Evolutionary conservation across 92 coral and sea anemone species (phyloP), one percentile per base, ranked within the genome.

Genomic region (Porites rus): DNA sequence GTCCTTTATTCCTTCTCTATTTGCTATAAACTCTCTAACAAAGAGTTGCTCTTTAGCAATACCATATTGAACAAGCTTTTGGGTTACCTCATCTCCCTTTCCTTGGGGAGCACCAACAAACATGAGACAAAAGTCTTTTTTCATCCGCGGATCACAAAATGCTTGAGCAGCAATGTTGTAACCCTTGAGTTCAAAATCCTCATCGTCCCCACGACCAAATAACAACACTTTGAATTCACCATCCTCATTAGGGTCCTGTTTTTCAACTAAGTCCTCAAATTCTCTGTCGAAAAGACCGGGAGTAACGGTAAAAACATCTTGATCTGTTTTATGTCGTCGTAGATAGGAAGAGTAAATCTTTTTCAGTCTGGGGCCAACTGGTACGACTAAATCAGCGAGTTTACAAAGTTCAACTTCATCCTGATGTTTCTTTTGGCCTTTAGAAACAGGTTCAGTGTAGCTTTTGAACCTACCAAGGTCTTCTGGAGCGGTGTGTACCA

Each of bases 111-210:
- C 25, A 73, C 77, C 77, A 59, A 73, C 77, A 73, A 73, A 73
- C 9, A 73, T 0, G 8, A 73, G 61, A 51, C 19, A 22, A 73
- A 51, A 16, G 77, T 73, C 20, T 73, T 6, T 11, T 73, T 73
- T 51, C 7, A 73, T 31, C 16, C 77, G 77, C 6, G 51, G 62
- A 51, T 73, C 38, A 73, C 31, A 19, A 51, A 73, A 73, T 73
- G 77, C 61, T 17, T 73, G 50, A 17, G 21, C 77, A n/a, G 77
- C 77, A 51, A 73, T 19, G 61, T 73, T 8, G 25, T 73, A 73
- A 9, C 77, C 77, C 61, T 73, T 73, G 0, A 73, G 25, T 13
- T 73, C 77, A 73, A 73, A 73, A 28, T 73, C 77, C 77, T 73
- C 77, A 8, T 51, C 77, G 52, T 73, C 77, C 17, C 77, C 77